phyloP scores from a whole-genome alignment of 2,113 vertebrate species.

The Indicator indicator region DNA sequence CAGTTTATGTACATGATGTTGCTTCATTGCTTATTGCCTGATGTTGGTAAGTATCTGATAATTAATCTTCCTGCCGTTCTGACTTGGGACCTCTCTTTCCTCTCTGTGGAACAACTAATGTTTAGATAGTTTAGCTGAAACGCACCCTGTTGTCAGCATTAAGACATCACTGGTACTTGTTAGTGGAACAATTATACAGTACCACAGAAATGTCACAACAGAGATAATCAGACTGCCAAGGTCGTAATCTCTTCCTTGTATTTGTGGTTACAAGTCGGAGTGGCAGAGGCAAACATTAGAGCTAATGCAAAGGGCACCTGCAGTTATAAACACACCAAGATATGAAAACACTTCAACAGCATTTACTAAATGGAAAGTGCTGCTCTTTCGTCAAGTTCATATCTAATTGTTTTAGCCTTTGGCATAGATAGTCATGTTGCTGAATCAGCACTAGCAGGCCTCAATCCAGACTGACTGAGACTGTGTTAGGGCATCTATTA shows the following conservation, averaged over 20 bases:
- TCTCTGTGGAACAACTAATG: not conserved
- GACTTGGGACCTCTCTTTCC: not conserved
- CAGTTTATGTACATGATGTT: not conserved
- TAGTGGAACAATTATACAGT: slow-evolving; percentile 51
- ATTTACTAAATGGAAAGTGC: slow-evolving; percentile 46
- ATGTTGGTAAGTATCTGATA: not conserved
- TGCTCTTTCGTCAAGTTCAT: slow-evolving; percentile 53
- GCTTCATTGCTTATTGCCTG: not conserved
- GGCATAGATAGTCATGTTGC: not conserved
- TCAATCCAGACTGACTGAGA: not conserved
- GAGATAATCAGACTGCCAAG: slow-evolving; percentile 51
- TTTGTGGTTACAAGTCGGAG: slow-evolving; percentile 44
- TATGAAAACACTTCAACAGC: slow-evolving; percentile 20
- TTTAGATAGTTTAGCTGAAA: slow-evolving; percentile 40
- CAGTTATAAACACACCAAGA: slow-evolving; percentile 16
- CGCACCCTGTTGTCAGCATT: not conserved
- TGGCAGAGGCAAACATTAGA: not conserved
- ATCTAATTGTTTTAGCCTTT: slow-evolving; percentile 64
- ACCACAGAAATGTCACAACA: slow-evolving; percentile 21
- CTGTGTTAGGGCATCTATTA: not conserved
- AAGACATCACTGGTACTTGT: slow-evolving; percentile 48
- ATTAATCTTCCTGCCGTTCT: not conserved
- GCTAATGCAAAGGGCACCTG: slow-evolving; percentile 29
- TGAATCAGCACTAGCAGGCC: slow-evolving; percentile 1
- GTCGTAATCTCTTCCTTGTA: slow-evolving; percentile 37